A percentile compares a stretch with the other conserved stretches of the same genome.
phyloP scores from a whole-genome alignment of 64 coral and sea anemone genomes.

The Catalaphyllia jardinei region DNA sequence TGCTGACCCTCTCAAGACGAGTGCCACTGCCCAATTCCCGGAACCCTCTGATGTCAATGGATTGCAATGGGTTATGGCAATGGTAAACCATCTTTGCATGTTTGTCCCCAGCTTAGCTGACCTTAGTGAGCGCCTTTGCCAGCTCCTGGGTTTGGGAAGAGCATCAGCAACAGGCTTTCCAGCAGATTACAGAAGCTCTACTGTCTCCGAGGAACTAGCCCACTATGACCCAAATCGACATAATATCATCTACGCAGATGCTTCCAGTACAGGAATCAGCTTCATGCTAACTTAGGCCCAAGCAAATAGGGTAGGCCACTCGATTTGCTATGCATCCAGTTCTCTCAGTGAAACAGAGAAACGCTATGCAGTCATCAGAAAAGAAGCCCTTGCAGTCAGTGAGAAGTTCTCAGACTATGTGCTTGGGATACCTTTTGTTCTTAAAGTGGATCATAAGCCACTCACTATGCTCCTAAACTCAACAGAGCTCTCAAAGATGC shows the following conservation, averaged over 20 bases:
- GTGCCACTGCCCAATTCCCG: too few relatives aligned
- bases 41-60: too few relatives aligned
- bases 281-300: conserved; percentile 39
- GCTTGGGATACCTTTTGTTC: neutral
- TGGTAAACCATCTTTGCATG: too few relatives aligned
- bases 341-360: conserved; percentile 48
- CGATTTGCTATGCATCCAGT: conserved; percentile 34
- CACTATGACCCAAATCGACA: conserved; percentile 27
- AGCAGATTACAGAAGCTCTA: conserved; percentile 39
- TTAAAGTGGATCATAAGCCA: conserved; percentile 10
- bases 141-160: conserved; percentile 24
- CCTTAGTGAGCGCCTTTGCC: conserved; percentile 20
- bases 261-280: conserved; percentile 24
- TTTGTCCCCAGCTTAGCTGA: conserved; percentile 20
- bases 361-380: neutral
- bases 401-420: conserved; percentile 15
- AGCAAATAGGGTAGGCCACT: neutral
- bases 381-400: conserved; percentile 2
- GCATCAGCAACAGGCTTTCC: conserved; percentile 28
- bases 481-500: conserved; percentile 54
- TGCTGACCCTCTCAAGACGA: too few relatives aligned
- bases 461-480: neutral
- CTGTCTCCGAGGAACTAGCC: conserved; percentile 46
- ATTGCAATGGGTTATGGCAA: too few relatives aligned
- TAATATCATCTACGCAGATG: conserved; percentile 47